These are phyloP conservation scores for Hyles vespertilio DNA, from an alignment of 1,140 invertebrate species.

Conservation along the genomic window DNA sequence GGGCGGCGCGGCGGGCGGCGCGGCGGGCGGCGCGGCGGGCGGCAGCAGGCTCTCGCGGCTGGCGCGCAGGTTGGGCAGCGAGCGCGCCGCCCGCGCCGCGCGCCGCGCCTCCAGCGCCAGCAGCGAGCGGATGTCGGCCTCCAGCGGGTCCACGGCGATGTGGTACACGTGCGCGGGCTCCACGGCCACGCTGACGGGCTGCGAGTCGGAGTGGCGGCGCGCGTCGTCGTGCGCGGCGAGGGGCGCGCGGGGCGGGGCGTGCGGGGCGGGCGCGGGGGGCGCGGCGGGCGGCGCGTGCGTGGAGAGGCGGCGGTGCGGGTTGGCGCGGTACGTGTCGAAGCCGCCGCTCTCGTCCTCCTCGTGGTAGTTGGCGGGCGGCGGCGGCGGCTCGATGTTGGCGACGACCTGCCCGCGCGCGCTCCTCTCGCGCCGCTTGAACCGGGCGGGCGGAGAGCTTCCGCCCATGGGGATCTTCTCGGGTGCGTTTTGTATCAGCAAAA, in stretches of 20 bases:
- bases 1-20: constrained; percentile 12
- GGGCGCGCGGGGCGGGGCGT: constrained; percentile 48
- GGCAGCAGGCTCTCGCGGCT: constrained; percentile 79
- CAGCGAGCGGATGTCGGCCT: constrained; percentile 71
- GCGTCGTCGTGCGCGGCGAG: constrained; percentile 40
- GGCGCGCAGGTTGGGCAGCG: constrained; percentile 81
- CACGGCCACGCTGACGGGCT: not conserved
- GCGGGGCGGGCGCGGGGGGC: constrained; percentile 43
- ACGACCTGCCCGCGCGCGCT: constrained; percentile 71
- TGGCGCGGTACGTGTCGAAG: constrained; percentile 64
- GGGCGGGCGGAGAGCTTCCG: constrained; percentile 70
- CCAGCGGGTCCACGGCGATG: constrained; percentile 63
- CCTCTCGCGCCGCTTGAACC: constrained; percentile 50
- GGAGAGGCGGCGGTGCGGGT: constrained; percentile 55
- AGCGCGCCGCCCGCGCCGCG: constrained; percentile 74
- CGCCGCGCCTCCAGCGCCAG: constrained; percentile 74
- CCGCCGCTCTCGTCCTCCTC: constrained; percentile 73
- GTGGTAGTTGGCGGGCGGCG: constrained; percentile 53
- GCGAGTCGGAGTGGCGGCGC: constrained; percentile 70
- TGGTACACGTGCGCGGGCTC: constrained; percentile 46
- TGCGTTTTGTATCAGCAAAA: constrained; percentile 93
- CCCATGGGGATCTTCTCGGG: constrained; percentile 82
- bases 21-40: constrained; percentile 1
- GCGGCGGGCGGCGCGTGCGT: constrained; percentile 16
- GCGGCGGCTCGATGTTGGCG: constrained; percentile 78